Conservation (phyloP, 2,888 invertebrate genomes). For the Dolomedes plantarius region DNA sequence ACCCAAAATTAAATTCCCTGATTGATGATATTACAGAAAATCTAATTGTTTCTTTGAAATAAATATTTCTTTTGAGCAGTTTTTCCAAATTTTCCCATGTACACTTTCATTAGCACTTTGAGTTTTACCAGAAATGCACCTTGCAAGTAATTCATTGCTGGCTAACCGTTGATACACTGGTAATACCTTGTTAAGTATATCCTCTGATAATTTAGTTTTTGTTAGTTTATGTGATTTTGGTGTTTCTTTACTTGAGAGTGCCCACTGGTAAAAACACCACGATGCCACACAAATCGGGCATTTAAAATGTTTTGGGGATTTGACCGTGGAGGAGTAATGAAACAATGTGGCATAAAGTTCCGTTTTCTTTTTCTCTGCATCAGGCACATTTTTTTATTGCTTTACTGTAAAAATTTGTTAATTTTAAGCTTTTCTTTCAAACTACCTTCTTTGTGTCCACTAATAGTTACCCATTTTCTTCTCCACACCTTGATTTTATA, state of each 20-base stretch:
- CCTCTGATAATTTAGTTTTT: too few relatives aligned
- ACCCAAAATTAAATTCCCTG: too few relatives aligned
- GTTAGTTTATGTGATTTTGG: not conserved
- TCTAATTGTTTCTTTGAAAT: too few relatives aligned
- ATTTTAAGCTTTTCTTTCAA: not conserved
- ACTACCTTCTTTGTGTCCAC: not conserved
- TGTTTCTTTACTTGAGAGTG: not conserved
- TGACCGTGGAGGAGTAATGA: not conserved
- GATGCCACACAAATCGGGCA: not conserved
- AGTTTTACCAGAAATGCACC: too few relatives aligned
- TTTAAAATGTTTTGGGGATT: not conserved
- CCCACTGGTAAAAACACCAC: conserved; percentile 7
- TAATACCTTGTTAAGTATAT: too few relatives aligned
- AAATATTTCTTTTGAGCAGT: too few relatives aligned
- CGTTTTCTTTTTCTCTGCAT: not conserved
- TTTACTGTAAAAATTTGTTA: not conserved
- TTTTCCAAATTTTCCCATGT: too few relatives aligned
- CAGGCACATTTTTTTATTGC: not conserved
- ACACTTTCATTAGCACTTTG: too few relatives aligned
- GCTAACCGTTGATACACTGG: too few relatives aligned
- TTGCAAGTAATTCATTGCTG: too few relatives aligned
- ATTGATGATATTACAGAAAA: too few relatives aligned
- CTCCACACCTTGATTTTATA: not conserved
- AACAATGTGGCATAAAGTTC: not conserved
- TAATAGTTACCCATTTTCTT: not conserved